Evolutionary conservation across 1,140 invertebrate species (phyloP).

Genomic region (Cepaea nemoralis): DNA sequence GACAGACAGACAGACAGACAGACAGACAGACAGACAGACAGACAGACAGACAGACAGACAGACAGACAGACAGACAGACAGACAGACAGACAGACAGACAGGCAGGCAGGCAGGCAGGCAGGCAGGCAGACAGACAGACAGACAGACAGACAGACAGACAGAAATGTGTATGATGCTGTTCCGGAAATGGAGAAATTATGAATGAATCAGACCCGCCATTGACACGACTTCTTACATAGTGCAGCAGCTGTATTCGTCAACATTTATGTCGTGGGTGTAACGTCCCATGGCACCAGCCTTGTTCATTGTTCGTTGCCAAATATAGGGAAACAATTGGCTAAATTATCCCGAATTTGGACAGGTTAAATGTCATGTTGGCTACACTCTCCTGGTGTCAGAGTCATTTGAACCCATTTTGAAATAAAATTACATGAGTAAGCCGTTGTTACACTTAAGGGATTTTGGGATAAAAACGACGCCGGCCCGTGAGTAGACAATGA

Average conservation of each 20-base stretch:
- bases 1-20: too few relatives aligned
- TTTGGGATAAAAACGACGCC: neutral
- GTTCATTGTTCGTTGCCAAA: neutral
- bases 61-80: too few relatives aligned
- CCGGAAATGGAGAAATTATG: constrained; percentile 1
- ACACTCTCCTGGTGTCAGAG: neutral
- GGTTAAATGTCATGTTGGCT: neutral
- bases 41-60: too few relatives aligned
- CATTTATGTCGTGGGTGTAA: neutral
- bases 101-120: too few relatives aligned
- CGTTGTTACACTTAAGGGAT: too few relatives aligned
- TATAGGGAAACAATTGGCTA: neutral
- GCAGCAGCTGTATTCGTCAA: neutral
- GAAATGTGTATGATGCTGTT: too few relatives aligned
- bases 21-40: too few relatives aligned
- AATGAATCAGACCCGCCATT: neutral
- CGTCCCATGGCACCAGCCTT: neutral
- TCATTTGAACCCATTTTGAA: neutral
- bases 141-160: too few relatives aligned
- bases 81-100: too few relatives aligned
- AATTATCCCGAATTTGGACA: constrained; percentile 6
- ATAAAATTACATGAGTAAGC: constrained; percentile 10
- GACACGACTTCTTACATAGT: neutral
- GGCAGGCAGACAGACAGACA: too few relatives aligned
- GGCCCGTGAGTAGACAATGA: neutral